These are phyloP conservation scores for Dicrurus megarhynchus DNA, from an alignment of 2,113 vertebrate genomes.

Conservation along the genomic window DNA sequence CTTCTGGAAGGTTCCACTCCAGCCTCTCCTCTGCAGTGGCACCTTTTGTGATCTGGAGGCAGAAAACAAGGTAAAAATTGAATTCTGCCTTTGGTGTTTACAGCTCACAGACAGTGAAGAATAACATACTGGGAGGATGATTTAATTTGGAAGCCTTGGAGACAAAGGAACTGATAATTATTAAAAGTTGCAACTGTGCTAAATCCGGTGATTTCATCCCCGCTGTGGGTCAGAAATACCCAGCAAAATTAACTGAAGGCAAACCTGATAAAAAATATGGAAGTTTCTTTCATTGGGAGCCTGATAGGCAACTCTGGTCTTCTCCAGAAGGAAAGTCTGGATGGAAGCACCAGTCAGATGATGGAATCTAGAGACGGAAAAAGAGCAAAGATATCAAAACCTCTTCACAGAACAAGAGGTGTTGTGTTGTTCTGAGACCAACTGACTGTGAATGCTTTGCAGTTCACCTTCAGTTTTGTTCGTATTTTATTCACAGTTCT, in stretches of 20 bases:
- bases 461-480: background rate
- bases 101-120: background rate
- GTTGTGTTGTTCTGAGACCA: background rate
- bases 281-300: slow-evolving; percentile 91
- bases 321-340: slow-evolving; percentile 94
- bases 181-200: background rate
- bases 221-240: background rate
- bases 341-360: slow-evolving; percentile 89
- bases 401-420: background rate
- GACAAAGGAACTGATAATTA: background rate
- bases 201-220: background rate
- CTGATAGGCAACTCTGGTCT: slow-evolving; percentile 90
- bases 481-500: background rate
- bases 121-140: background rate
- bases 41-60: slow-evolving; percentile 87
- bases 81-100: background rate
- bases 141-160: background rate
- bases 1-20: slow-evolving; percentile 82
- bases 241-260: slow-evolving; percentile 1
- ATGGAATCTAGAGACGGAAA: slow-evolving; percentile 76
- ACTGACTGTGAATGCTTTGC: background rate
- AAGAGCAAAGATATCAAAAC: background rate
- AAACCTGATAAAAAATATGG: slow-evolving; percentile 96
- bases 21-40: slow-evolving; percentile 83
- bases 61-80: background rate